A percentile compares a stretch with the other conserved stretches of the same genome.
These are phyloP conservation scores for Meteorus cinctellus DNA, from an alignment of 2,888 invertebrate species.

Conservation along the genomic window DNA sequence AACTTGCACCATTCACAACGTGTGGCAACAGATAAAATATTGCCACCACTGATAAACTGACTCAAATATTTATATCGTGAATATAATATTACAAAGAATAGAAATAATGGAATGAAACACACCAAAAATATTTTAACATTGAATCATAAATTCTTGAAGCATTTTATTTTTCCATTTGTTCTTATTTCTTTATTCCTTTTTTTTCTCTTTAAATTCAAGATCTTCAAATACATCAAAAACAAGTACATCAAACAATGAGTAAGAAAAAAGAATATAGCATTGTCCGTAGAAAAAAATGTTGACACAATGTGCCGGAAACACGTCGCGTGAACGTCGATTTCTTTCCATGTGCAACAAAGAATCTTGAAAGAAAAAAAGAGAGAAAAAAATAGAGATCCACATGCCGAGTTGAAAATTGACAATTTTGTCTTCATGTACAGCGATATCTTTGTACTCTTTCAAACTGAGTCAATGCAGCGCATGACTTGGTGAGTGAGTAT, in stretches of 20 bases:
- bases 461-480: neutral
- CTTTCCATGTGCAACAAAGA: conserved; percentile 22
- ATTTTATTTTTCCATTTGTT: neutral
- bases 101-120: neutral
- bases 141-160: neutral
- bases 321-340: conserved; percentile 23
- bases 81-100: neutral
- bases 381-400: neutral
- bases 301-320: conserved; percentile 36
- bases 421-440: neutral
- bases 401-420: neutral
- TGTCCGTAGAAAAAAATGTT: conserved; percentile 21
- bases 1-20: conserved; percentile 19
- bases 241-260: neutral
- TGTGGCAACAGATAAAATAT: conserved; percentile 21
- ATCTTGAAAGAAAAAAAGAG: conserved; percentile 1
- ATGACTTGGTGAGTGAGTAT: conserved; percentile 17
- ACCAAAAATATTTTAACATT: conserved; percentile 7
- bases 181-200: neutral
- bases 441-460: neutral
- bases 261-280: neutral
- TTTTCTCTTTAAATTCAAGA: neutral
- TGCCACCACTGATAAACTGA: neutral
- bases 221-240: neutral
- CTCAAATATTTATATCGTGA: neutral